A percentile compares a stretch with the other conserved stretches of the same genome.
Evolutionary conservation across 2,888 invertebrate species (phyloP).

Genomic region (Ectemnius cavifrons): DNA sequence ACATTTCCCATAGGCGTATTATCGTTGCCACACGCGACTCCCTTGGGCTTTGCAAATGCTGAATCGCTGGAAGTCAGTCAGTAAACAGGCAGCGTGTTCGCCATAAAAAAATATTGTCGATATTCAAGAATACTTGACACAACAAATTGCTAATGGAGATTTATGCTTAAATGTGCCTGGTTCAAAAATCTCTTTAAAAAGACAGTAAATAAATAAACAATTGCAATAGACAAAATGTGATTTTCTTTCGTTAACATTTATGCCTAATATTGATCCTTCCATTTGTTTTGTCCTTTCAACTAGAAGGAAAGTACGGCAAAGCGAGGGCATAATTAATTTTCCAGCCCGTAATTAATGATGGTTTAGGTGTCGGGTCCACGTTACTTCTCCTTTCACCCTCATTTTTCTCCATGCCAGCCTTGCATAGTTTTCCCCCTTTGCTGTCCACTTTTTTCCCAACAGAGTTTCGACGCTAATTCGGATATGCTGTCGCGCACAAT

Average conservation of each 20-base stretch:
- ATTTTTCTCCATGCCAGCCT: conserved; percentile 41
- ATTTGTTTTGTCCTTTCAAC: conserved; percentile 11
- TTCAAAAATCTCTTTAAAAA: no score
- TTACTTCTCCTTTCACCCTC: conserved; percentile 24
- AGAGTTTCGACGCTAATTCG: no score
- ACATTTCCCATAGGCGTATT: conserved; percentile 1
- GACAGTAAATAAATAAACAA: no score
- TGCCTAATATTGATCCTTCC: no score
- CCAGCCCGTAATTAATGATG: conserved; percentile 52
- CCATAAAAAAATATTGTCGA: background rate
- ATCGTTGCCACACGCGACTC: conserved; percentile 11
- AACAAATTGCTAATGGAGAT: no score
- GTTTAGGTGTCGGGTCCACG: conserved; percentile 29
- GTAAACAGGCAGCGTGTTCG: background rate
- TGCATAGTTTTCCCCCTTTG: no score
- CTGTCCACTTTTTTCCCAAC: conserved; percentile 14
- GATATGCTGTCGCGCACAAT: background rate
- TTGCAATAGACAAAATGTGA: no score
- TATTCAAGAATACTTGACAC: background rate
- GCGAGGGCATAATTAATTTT: conserved; percentile 47
- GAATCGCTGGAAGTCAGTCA: background rate
- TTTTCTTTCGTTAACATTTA: no score
- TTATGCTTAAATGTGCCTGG: no score
- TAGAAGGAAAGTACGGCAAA: conserved; percentile 6
- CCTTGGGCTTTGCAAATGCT: background rate